Evolutionary conservation across 2,888 invertebrate species (phyloP), one percentile per base, ranked within the genome.

Genomic region (Cryptus armator): DNA sequence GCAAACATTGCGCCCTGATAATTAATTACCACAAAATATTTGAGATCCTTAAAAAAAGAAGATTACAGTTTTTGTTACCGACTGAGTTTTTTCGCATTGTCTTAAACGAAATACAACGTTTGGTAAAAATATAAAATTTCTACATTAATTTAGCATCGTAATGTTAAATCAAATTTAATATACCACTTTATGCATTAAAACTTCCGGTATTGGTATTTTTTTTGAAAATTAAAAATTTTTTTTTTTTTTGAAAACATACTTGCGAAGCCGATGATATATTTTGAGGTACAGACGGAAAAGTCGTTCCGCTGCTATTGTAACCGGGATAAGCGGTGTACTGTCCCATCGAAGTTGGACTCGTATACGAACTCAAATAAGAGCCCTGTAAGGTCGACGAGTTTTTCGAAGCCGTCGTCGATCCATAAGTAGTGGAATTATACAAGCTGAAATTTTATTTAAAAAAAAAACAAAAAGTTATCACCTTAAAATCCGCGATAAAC

Each of bases 261-360:
- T 93, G 93, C 10, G 93, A 91, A 29, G 92, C 91, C 14, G 93
- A 90, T 3, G 93, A 92, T 90, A 93, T 93, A 90, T 93, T 93
- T 88, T 93, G 93, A 3, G 92, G 90, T 66, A 93, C 92, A 16
- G 93, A 87, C 10, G 93, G 90, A 88, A 93, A 93, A 7, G 92
- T 92, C 19, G 92, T 89, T 14, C 92, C 90, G 51, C 93, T 91
- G 71, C 91, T 93, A 85, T 93, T 94, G 87, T 93, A 93, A 43
- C 92, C 90, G 44, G 92, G 87, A 78, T 93, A 93, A 12, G 93
- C 90, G 9, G 93, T 90, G 87, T 93, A 93, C 87, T 93, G 93
- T 48, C 92, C 89, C 92, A 93, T 93, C 77, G 93, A 91, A 86
- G 89, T 91, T 43, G 93, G 91, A 44, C 92, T 90, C 44, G 93